A percentile compares a stretch with the other conserved stretches of the same genome.
Conservation (phyloP, 2,113 vertebrate genomes). For the Argyrosomus japonicus region DNA sequence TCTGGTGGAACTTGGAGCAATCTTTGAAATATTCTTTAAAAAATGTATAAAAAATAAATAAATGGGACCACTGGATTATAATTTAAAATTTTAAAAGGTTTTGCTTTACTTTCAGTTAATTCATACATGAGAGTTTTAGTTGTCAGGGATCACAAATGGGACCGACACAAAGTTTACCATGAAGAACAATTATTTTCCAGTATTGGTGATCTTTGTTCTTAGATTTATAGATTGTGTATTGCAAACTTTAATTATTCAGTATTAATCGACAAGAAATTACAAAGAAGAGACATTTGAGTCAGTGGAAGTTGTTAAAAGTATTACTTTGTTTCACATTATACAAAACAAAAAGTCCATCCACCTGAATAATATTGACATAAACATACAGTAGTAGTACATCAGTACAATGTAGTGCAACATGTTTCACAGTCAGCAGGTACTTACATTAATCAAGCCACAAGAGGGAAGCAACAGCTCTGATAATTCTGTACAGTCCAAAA, state of each 20-base stretch:
- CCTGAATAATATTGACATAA: conserved; percentile 42
- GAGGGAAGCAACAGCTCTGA: conserved; percentile 26
- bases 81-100: no score
- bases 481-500: conserved; percentile 38
- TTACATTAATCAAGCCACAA: conserved; percentile 49
- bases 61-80: no score
- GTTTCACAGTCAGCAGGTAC: conserved; percentile 61
- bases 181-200: background rate
- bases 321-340: conserved; percentile 60
- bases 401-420: conserved; percentile 68
- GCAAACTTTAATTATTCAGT: background rate
- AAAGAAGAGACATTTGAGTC: conserved; percentile 24
- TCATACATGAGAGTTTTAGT: background rate
- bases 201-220: background rate
- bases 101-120: background rate
- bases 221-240: background rate
- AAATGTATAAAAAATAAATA: no score
- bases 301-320: conserved; percentile 59
- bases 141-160: background rate
- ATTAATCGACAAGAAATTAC: background rate
- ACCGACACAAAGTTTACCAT: background rate
- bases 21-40: no score
- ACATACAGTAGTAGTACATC: conserved; percentile 49
- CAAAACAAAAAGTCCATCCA: conserved; percentile 48
- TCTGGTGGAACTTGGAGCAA: no score